Evolutionary conservation across 2,888 invertebrate genomes (phyloP).

Genomic region (Formica aserva): DNA sequence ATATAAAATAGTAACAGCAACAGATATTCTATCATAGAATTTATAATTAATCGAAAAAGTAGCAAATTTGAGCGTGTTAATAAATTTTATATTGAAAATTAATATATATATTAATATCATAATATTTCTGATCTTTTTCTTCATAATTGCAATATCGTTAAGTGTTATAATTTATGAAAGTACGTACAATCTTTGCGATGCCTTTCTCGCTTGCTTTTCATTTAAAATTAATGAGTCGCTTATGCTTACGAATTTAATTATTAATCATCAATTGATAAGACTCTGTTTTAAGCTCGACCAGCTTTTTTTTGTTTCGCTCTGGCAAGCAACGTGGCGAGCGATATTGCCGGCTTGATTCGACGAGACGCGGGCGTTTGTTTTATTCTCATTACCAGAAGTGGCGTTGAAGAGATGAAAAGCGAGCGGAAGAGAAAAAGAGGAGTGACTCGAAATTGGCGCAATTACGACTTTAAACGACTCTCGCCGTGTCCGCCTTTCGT

Average conservation of each 20-base stretch:
- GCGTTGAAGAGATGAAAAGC: conserved; percentile 51
- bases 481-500: conserved; percentile 10
- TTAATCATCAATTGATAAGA: conserved; percentile 43
- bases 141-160: neutral
- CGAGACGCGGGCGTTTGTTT: conserved; percentile 53
- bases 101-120: neutral
- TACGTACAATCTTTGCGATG: neutral
- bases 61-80: neutral
- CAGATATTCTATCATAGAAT: neutral
- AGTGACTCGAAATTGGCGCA: conserved; percentile 48
- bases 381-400: conserved; percentile 63
- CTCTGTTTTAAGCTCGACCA: conserved; percentile 7
- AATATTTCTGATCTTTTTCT: neutral
- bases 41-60: neutral
- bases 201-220: neutral
- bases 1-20: too few species aligned
- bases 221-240: conserved; percentile 34
- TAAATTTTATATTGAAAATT: conserved; percentile 23
- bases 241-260: conserved; percentile 40
- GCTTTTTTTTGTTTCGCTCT: conserved; percentile 36
- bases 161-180: conserved; percentile 2
- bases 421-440: conserved; percentile 47
- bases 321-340: conserved; percentile 32
- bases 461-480: conserved; percentile 55
- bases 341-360: conserved; percentile 58